These are phyloP conservation scores for Laspeyria flexula DNA, from an alignment of 2,888 invertebrate species.

Conservation along the genomic window DNA sequence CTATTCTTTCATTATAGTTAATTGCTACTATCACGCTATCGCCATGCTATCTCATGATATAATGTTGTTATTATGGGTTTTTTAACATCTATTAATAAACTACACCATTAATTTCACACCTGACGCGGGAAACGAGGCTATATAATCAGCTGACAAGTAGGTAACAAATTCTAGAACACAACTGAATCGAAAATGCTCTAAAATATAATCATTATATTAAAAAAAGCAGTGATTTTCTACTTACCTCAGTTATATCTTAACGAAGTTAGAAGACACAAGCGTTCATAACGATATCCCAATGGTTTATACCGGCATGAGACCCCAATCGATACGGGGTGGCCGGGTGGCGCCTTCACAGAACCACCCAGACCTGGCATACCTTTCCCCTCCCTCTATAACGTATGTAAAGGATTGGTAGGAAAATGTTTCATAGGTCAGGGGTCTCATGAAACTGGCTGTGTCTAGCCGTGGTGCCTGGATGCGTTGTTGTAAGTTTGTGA, in stretches of 20 bases:
- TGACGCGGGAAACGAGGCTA: background rate
- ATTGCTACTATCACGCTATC: background rate
- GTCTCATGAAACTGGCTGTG: constrained; percentile 42
- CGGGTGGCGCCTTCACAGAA: constrained; percentile 48
- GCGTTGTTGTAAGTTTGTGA: constrained; percentile 41
- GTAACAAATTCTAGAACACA: background rate
- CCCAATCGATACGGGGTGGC: constrained; percentile 68
- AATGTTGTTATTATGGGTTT: background rate
- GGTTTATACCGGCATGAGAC: constrained; percentile 57
- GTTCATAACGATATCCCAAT: constrained; percentile 37
- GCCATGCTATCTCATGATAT: background rate
- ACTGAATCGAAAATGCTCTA: background rate
- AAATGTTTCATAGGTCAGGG: constrained; percentile 24
- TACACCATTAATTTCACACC: background rate
- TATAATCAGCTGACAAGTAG: background rate
- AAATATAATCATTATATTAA: background rate
- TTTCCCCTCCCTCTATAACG: constrained; percentile 15
- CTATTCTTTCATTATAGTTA: too few relatives aligned
- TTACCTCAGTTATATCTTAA: constrained; percentile 37
- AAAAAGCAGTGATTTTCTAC: constrained; percentile 11
- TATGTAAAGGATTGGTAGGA: constrained; percentile 6
- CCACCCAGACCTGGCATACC: constrained; percentile 34
- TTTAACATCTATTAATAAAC: background rate
- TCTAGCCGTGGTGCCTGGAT: constrained; percentile 40
- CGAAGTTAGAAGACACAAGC: constrained; percentile 38